Evolutionary conservation across 2,113 vertebrate species (phyloP).

Genomic region (Tangachromis dhanisi): DNA sequence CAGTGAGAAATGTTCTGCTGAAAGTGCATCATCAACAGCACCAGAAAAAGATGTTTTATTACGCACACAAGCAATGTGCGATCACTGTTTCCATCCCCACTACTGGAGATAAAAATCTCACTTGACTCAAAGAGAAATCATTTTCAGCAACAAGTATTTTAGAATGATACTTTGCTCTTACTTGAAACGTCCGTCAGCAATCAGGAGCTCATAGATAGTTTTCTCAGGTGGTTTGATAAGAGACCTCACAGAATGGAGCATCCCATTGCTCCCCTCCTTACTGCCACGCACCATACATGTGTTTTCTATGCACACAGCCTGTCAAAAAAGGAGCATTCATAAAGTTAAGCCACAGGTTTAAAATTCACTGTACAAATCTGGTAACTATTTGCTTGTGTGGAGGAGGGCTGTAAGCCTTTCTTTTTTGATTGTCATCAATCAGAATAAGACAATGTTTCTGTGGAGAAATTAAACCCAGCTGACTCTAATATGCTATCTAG

Average conservation of each 20-base stretch:
- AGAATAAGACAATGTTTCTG: not conserved
- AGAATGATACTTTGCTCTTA: slow-evolving; percentile 38
- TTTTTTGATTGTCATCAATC: slow-evolving; percentile 5
- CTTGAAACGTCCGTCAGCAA: slow-evolving; percentile 88
- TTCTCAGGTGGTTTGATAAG: slow-evolving; percentile 84
- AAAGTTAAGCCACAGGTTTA: not conserved
- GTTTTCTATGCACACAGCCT: slow-evolving; percentile 96
- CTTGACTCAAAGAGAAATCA: not conserved
- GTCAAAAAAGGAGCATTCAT: not conserved
- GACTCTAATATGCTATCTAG: not conserved
- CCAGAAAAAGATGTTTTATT: not conserved
- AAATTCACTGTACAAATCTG: not conserved
- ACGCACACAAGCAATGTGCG: not conserved
- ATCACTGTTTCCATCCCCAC: not conserved
- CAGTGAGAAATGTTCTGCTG: not conserved
- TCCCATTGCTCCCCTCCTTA: slow-evolving; percentile 89
- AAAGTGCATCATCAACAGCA: not conserved
- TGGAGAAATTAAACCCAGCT: not conserved
- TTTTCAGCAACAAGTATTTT: not conserved
- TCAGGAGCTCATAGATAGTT: slow-evolving; percentile 76
- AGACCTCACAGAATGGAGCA: slow-evolving; percentile 82
- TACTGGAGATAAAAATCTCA: not conserved
- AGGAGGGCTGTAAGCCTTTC: not conserved
- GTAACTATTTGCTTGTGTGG: not conserved
- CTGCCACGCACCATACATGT: slow-evolving; percentile 90